These are phyloP conservation scores for Mantis religiosa DNA, from an alignment of 2,888 invertebrate genomes.

Conservation along the genomic window DNA sequence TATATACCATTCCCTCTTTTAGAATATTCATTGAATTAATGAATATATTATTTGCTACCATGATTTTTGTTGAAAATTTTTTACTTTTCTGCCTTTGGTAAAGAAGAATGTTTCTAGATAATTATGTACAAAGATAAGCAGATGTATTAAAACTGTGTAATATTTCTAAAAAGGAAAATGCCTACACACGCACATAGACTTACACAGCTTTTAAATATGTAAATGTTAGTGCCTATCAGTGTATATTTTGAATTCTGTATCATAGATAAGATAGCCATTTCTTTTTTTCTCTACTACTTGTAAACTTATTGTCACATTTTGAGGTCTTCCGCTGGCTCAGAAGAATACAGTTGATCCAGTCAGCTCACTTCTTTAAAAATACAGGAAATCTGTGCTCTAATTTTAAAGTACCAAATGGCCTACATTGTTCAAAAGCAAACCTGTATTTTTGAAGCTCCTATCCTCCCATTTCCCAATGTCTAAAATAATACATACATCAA, in stretches of 20 bases:
- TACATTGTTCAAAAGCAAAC: too few species aligned
- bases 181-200: not conserved
- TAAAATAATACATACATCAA: too few species aligned
- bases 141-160: not conserved
- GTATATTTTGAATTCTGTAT: not conserved
- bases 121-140: not conserved
- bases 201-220: not conserved
- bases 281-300: not conserved
- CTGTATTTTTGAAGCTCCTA: not conserved
- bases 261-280: not conserved
- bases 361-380: not conserved
- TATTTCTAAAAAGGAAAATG: not conserved
- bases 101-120: not conserved
- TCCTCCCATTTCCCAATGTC: too few species aligned
- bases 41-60: too few species aligned
- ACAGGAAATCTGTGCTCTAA: not conserved
- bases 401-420: not conserved
- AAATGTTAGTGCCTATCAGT: not conserved
- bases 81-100: not conserved
- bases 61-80: too few species aligned
- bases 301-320: not conserved
- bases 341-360: not conserved
- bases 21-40: too few species aligned
- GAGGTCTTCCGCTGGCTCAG: not conserved
- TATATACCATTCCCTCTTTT: too few species aligned